Conservation (phyloP, 2,797 vertebrate species). For the Microchirus variegatus region DNA sequence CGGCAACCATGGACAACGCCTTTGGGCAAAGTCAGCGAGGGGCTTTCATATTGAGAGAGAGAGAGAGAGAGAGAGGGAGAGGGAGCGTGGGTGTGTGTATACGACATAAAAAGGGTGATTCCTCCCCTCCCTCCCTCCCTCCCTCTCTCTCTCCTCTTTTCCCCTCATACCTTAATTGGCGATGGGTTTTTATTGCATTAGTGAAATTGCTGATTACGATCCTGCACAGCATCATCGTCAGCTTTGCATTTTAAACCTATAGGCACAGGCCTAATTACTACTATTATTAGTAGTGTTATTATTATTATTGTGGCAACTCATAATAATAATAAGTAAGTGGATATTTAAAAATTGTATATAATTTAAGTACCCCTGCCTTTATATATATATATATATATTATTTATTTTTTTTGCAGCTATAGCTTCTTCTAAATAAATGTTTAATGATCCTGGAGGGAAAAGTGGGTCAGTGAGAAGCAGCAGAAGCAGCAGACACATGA, state of each 20-base stretch:
- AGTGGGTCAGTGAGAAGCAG: conserved; percentile 20
- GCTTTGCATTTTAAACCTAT: conserved; percentile 32
- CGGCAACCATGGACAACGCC: conserved; percentile 77
- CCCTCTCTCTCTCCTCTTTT: too few relatives aligned
- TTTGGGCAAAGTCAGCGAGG: conserved; percentile 72
- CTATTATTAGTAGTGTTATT: conserved; percentile 1
- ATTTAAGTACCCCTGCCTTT: conserved; percentile 12
- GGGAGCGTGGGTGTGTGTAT: conserved; percentile 14
- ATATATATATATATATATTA: conserved; percentile 1
- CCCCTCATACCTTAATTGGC: conserved; percentile 52
- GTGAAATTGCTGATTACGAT: conserved; percentile 66
- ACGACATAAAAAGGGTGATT: not conserved
- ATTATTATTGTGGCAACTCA: conserved; percentile 5
- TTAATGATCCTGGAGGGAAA: conserved; percentile 36
- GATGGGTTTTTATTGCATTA: conserved; percentile 65
- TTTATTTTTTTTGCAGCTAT: conserved; percentile 25
- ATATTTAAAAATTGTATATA: conserved; percentile 42
- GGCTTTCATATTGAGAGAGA: conserved; percentile 68
- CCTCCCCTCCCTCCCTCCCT: not conserved
- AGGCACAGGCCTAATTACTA: conserved; percentile 27
- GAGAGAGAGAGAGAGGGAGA: conserved; percentile 7
- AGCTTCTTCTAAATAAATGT: conserved; percentile 34
- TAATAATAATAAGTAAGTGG: conserved; percentile 24
- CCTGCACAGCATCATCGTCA: conserved; percentile 43
- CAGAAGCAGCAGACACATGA: conserved; percentile 2